phyloP scores from a whole-genome alignment of 2,113 vertebrate genomes.

The Raphicerus campestris region DNA sequence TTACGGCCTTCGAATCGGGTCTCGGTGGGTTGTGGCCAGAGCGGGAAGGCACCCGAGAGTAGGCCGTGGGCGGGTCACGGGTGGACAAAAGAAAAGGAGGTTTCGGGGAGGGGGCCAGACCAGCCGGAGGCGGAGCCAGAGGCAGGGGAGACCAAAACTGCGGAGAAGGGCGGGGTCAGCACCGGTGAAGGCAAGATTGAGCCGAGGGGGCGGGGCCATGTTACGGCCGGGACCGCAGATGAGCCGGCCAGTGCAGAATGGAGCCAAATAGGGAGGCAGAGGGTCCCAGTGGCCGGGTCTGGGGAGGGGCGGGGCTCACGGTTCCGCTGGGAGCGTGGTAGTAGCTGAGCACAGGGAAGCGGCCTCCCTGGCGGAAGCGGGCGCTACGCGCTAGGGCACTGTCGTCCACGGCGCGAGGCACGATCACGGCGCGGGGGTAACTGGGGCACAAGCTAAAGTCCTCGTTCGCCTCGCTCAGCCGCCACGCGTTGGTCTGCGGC shows the following conservation, averaged over 20 bases:
- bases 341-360: slow-evolving; percentile 88
- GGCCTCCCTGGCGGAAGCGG: slow-evolving; percentile 85
- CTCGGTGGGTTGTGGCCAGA: background rate
- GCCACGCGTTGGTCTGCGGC: slow-evolving; percentile 83
- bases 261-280: fast-evolving
- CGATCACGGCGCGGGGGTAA: slow-evolving; percentile 80
- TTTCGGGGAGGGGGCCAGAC: background rate
- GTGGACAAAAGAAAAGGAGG: background rate
- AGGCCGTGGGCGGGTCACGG: background rate
- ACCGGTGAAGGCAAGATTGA: fast-evolving
- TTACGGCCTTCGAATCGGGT: background rate
- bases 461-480: slow-evolving; percentile 83
- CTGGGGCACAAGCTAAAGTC: slow-evolving; percentile 83
- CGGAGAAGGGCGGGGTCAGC: background rate
- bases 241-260: fast-evolving
- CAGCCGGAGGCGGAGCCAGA: background rate
- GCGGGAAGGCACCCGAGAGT: fast-evolving
- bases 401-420: slow-evolving; percentile 78
- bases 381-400: slow-evolving; percentile 76
- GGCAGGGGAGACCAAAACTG: fast-evolving
- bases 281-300: background rate
- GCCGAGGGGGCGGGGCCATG: background rate
- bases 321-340: slow-evolving; percentile 82
- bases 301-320: slow-evolving; percentile 72
- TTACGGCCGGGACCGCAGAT: fast-evolving